Conservation (phyloP, 2,797 vertebrate species). For the Microctenopoma steveboyesi region DNA sequence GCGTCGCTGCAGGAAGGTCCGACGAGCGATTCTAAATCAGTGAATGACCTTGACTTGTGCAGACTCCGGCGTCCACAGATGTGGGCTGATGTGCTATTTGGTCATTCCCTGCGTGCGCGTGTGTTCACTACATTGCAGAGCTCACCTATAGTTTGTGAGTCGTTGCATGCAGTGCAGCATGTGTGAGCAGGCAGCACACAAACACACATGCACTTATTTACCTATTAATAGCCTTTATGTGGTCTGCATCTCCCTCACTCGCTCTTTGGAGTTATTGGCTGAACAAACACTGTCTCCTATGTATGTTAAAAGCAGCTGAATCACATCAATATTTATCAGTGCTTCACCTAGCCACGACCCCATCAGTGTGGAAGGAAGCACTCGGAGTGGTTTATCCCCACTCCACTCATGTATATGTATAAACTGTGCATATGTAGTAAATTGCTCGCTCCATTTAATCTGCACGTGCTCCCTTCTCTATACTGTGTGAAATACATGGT, state of each 20-base stretch:
- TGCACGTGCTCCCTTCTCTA: background rate
- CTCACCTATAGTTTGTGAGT: background rate
- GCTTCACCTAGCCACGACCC: conserved; percentile 41
- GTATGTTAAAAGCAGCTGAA: conserved; percentile 33
- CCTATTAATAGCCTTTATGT: background rate
- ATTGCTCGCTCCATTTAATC: conserved; percentile 14
- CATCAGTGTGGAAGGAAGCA: conserved; percentile 15
- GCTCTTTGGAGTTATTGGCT: conserved; percentile 20
- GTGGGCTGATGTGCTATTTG: conserved; percentile 70
- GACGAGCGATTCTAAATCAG: conserved; percentile 31
- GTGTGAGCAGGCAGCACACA: conserved; percentile 7
- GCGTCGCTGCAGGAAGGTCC: background rate
- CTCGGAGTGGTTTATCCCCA: background rate
- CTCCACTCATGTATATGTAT: no score
- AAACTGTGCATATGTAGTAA: background rate
- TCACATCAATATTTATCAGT: conserved; percentile 60
- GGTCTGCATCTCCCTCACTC: background rate
- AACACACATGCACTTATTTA: background rate
- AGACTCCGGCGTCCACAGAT: conserved; percentile 56
- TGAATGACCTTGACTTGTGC: conserved; percentile 80
- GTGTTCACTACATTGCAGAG: conserved; percentile 43
- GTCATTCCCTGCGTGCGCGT: conserved; percentile 50
- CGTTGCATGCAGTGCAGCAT: conserved; percentile 25
- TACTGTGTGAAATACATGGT: conserved; percentile 14
- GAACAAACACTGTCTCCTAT: conserved; percentile 9